Base-by-base conservation (phyloP, 1,140 invertebrate species). In the Stegodyphus dumicola region DNA sequence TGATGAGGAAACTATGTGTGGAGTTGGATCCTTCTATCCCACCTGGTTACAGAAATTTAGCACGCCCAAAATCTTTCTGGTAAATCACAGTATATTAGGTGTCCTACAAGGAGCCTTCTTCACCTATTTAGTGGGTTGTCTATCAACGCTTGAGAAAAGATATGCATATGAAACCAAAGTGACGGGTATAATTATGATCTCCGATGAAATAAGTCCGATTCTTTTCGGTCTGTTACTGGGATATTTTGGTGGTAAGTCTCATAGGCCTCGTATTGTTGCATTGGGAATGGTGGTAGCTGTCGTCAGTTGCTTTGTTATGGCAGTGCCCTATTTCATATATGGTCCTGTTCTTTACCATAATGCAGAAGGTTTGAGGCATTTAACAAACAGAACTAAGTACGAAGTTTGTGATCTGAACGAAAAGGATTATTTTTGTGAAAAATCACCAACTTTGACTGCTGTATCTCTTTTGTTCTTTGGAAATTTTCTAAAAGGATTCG, bases 81-180 rank as follows among this genome's bases (percentile, higher is more conserved):
- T 95, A 70, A 90, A 95, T 0, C 95, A 95, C 87, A 94, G 94
- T 66, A 89, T 95, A 9, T 90, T 95, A 2, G 95, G 94, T 9
- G 93, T 94, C 87, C 92, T 94, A 71, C 94, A 95, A 88, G 93
- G 93, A 15, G 94, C 95, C 79, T 93, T 93, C 85, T 95, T 93
- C 88, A 93, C 94, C 3, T 95, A 95, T 88, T 94, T 94, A 84
- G 94, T 94, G 88, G 94, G 94, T 10, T 95, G 94, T 7, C 93
- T 95, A 66, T 95, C 94, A 53, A 96, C 95, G 0, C 91, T 96
- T 51, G 95, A 96, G 89, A 95, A 95, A 88, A 92, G 94, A 86
- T 96, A 95, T 89, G 95, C 94, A 88, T 95, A 95, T 88, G 94
- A 94, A 3, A 95, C 93, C 9, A 93, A 93, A 90, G 94, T 93